Base-by-base conservation (phyloP, 2,113 vertebrate species). In the Protobothrops flavoviridis region DNA sequence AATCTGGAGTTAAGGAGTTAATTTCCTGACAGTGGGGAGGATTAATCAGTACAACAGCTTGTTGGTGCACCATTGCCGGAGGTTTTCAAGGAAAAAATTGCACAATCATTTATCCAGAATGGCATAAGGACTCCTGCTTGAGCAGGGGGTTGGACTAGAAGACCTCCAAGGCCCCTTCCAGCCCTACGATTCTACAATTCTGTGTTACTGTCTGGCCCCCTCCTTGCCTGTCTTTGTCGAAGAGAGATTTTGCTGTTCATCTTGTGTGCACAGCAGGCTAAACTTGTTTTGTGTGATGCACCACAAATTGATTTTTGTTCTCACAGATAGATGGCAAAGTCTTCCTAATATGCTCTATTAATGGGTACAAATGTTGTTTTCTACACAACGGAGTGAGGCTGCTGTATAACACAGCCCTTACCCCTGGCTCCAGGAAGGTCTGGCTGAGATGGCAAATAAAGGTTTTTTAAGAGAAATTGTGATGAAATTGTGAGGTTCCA, bases 171-270 rank as follows among this genome's bases (percentile, higher is more conserved):
- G 29, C n/a, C 29, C 29, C 64, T 69, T n/a, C 12, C 64, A 69
- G 11, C 29, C 2, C 0, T 69, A n/a, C n/a, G 1, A n/a, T 69
- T 64, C 61, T 64, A 15, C 61, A n/a, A 69, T 69, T n/a, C 12
- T n/a, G 2, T n/a, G 29, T 69, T 69, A 33, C 12, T n/a, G 10
- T 33, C 29, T 69, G 29, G 29, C 20, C 33, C 29, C n/a, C 52
- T 24, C 59, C 74, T 91, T n/a, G 33, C 56, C 48, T 23, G 53
- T 20, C 17, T 91, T 57, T 26, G 53, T 29, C 15, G 9, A 9
- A 61, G 61, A 9, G 0, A 0, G 0, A 29, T 6, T 43, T 6
- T 10, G 64, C 12, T 2, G 4, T 20, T 12, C n/a, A 0, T 0
- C 0, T 90, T 81, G 48, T 29, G 29, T 24, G 4, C 0, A 4